Base-by-base conservation (phyloP, 2,797 vertebrate species). In the Gymnocypris eckloni region DNA sequence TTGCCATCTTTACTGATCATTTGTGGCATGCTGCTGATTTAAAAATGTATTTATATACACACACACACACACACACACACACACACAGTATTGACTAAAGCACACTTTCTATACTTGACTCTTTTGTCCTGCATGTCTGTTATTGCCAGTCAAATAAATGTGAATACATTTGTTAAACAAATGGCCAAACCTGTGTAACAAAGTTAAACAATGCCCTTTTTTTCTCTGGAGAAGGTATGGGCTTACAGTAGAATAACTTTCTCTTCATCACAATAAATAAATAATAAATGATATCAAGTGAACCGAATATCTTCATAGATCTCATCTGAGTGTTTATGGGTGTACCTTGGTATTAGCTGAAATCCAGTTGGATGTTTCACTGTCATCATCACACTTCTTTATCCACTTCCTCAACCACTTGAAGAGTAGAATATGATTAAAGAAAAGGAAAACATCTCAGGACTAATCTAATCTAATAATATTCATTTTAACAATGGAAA, bases 321-420 rank as follows among this genome's bases (percentile, higher is more conserved):
- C 1, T 64, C 61, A 25, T 56, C 54, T n/a, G 13, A 66, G 64
- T 5, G 20, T 84, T 50, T 18, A 79, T 15, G 7, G 2, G 25
- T 22, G 2, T 84, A 99, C 98, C 97, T 99, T 99, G 89, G 98
- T 99, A 94, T 99, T 99, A 85, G 98, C 98, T 93, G 98, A 98
- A 94, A 99, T 99, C 98, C 98, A 99, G 92, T 99, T 99, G 22
- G 98, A 99, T 56, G 98, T 99, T 94, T 99, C 98, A 92, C 98
- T 99, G 95, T 99, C 98, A 92, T 99, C 98, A 84, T 99, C 98
- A 90, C 98, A 99, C 93, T 99, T 99, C 93, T 99, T 99, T 92
- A 99, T 99, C 98, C 98, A 99, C 88, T 99, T 99, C 94, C 98
- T 98, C 93, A 99, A 94, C 98, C 98, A 99, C 98, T 99, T 56